phyloP scores from a whole-genome alignment of 2,113 vertebrate genomes.

The Corythornis vintsioides region DNA sequence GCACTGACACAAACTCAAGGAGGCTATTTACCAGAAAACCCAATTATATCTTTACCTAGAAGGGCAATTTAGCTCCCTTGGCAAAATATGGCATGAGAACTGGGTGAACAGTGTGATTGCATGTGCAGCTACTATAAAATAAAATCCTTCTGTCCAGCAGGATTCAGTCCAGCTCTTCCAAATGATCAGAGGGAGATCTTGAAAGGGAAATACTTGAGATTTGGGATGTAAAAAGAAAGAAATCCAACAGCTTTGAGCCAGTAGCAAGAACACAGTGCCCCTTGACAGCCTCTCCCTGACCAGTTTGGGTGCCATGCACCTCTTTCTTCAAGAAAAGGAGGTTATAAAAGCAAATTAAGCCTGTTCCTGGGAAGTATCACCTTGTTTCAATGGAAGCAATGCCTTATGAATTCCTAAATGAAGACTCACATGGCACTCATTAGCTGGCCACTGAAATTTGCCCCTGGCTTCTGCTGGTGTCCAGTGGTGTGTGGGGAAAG shows the following conservation, averaged over 20 bases:
- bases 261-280: not conserved
- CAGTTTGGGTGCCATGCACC: not conserved
- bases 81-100: not conserved
- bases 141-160: not conserved
- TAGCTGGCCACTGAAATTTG: not conserved
- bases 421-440: accelerated
- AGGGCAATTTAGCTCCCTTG: not conserved
- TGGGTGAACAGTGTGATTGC: not conserved
- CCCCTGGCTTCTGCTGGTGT: not conserved
- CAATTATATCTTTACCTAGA: not conserved
- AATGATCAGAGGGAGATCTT: not conserved
- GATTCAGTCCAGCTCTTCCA: not conserved
- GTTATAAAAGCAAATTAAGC: not conserved
- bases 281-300: not conserved
- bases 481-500: not conserved
- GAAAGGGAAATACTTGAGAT: constrained; percentile 5
- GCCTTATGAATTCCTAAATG: not conserved
- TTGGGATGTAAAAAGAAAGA: not conserved
- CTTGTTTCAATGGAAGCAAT: not conserved
- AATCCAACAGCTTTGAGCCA: not conserved
- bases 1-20: not conserved
- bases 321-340: not conserved
- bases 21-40: not conserved
- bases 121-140: not conserved
- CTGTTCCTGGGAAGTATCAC: not conserved